Conservation (phyloP, 2,797 vertebrate species). For the Carcharodon carcharias region DNA sequence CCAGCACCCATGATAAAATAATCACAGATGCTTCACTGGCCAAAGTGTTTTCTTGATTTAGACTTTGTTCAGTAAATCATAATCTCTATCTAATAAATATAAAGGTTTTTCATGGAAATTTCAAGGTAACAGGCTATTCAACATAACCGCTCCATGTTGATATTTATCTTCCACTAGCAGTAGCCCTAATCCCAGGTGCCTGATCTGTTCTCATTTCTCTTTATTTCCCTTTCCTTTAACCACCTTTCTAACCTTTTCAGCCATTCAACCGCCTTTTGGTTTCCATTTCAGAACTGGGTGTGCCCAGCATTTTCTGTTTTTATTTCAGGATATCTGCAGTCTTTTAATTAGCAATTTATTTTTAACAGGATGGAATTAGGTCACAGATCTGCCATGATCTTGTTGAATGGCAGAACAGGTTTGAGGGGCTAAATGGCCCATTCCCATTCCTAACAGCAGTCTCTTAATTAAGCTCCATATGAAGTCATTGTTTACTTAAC, state of each 20-base stretch:
- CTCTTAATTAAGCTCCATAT: not conserved
- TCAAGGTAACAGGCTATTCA: not conserved
- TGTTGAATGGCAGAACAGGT: not conserved
- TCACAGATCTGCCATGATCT: not conserved
- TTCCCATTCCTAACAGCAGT: not conserved
- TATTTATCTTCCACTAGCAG: not conserved
- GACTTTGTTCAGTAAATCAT: not conserved
- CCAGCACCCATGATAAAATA: not conserved
- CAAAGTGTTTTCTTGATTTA: not conserved
- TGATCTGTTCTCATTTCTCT: not conserved
- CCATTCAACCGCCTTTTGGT: not conserved
- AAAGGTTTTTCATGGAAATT: not conserved
- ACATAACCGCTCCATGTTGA: not conserved
- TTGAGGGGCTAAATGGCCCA: not conserved
- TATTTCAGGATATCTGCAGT: not conserved
- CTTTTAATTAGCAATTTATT: not conserved
- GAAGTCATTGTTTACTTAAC: not conserved
- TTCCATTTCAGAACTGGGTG: not conserved
- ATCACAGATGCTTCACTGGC: not conserved
- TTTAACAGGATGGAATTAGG: not conserved
- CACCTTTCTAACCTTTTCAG: not conserved
- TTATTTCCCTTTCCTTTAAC: not conserved
- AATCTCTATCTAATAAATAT: conserved; percentile 5
- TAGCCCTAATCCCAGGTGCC: not conserved
- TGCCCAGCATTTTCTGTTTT: not conserved